phyloP scores from a whole-genome alignment of 2,797 vertebrate species.

The Falco berigora region DNA sequence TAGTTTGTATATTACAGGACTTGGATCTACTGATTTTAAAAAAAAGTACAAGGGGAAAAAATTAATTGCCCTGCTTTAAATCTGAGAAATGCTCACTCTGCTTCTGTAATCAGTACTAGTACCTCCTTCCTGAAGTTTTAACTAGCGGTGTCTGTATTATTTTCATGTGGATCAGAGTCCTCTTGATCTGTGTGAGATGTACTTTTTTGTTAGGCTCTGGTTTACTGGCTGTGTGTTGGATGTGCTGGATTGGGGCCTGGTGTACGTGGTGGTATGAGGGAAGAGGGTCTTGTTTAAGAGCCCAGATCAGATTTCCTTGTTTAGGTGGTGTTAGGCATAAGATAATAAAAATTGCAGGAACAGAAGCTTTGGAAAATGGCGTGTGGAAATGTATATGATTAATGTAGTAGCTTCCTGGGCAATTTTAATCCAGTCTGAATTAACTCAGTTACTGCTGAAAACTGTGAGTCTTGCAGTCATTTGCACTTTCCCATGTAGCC shows the following conservation, averaged over 20 bases:
- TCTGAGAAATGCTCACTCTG: not conserved
- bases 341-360: not conserved
- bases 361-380: not conserved
- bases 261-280: not conserved
- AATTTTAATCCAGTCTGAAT: not conserved
- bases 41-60: accelerated
- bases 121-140: not conserved
- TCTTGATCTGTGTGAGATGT: not conserved
- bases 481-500: not conserved
- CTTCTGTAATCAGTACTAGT: not conserved
- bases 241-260: not conserved
- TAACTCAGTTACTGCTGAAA: not conserved
- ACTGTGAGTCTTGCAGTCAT: not conserved
- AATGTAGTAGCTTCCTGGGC: not conserved
- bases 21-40: not conserved
- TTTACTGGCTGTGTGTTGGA: not conserved
- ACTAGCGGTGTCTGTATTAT: not conserved
- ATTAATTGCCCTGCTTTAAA: not conserved
- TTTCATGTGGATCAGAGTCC: not conserved
- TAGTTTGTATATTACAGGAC: not conserved
- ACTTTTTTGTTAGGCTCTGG: not conserved
- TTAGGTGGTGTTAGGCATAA: not conserved
- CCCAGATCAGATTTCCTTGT: not conserved
- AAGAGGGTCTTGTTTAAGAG: not conserved
- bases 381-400: not conserved